A percentile compares a stretch with the other conserved stretches of the same genome.
Evolutionary conservation across 2,797 vertebrate genomes (phyloP).

Genomic region (Oreochromis grahami): DNA sequence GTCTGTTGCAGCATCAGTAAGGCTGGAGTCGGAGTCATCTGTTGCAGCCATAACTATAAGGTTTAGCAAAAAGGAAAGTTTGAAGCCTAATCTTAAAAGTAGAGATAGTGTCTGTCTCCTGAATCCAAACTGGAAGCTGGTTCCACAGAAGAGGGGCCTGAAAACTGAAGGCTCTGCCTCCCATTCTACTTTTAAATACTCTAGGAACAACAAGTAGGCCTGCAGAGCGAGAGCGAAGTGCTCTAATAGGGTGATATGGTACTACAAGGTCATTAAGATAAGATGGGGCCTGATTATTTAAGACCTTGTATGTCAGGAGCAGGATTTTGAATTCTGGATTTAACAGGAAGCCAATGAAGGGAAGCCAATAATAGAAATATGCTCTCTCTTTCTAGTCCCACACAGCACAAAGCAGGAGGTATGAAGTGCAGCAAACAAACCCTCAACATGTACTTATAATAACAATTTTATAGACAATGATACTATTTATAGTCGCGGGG

Average conservation of each 20-base stretch:
- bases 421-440: not conserved
- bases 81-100: rapidly evolving
- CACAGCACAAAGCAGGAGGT: not conserved
- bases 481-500: rapidly evolving
- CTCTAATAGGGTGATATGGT: not conserved
- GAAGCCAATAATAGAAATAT: not conserved
- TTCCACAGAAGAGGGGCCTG: not conserved
- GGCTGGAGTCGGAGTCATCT: not conserved
- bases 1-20: not conserved
- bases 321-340: not conserved
- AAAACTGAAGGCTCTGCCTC: not conserved
- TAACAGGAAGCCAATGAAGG: not conserved
- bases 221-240: rapidly evolving
- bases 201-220: not conserved
- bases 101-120: too few species aligned
- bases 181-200: not conserved
- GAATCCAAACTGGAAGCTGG: not conserved
- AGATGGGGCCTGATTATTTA: not conserved
- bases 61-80: not conserved
- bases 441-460: not conserved
- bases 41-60: not conserved
- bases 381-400: not conserved
- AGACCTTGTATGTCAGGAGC: not conserved
- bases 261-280: not conserved
- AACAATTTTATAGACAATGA: not conserved